phyloP scores from a whole-genome alignment of 2,888 invertebrate species.

The Drosophila borborema region DNA sequence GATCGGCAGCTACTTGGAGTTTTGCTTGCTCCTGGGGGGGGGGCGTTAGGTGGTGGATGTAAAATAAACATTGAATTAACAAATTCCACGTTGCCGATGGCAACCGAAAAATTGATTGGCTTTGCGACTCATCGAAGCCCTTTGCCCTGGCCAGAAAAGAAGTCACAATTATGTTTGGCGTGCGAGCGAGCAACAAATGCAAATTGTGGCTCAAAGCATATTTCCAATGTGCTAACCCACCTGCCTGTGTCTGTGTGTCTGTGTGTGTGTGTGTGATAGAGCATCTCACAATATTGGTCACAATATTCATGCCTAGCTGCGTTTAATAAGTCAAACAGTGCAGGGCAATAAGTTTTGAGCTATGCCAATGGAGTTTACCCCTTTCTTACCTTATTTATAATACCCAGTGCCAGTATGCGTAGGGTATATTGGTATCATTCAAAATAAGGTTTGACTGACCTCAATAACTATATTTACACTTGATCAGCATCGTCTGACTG shows the following conservation, averaged over 20 bases:
- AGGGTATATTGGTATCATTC: not conserved
- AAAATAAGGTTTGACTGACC: too few relatives aligned
- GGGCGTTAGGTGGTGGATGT: conserved; percentile 57
- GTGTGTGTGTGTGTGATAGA: conserved; percentile 22
- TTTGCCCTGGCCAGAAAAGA: conserved; percentile 31
- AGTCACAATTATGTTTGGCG: conserved; percentile 76
- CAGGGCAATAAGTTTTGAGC: conserved; percentile 57
- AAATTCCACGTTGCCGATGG: conserved; percentile 83
- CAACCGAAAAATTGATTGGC: conserved; percentile 82
- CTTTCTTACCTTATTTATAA: conserved; percentile 38
- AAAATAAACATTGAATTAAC: conserved; percentile 84
- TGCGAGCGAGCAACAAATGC: conserved; percentile 78
- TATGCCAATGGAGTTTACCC: conserved; percentile 60
- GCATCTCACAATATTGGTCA: conserved; percentile 49
- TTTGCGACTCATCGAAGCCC: conserved; percentile 51
- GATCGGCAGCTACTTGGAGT: conserved; percentile 41
- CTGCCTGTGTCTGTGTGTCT: conserved; percentile 7
- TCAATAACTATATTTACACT: not conserved
- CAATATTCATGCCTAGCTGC: conserved; percentile 63
- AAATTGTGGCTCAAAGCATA: conserved; percentile 59
- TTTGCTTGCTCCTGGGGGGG: conserved; percentile 34
- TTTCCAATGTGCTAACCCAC: conserved; percentile 2
- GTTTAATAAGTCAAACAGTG: conserved; percentile 67
- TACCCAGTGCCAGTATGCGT: not conserved
- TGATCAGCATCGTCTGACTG: not conserved